Base-by-base conservation (phyloP, 2,888 invertebrate species). In the Andrena minutula region DNA sequence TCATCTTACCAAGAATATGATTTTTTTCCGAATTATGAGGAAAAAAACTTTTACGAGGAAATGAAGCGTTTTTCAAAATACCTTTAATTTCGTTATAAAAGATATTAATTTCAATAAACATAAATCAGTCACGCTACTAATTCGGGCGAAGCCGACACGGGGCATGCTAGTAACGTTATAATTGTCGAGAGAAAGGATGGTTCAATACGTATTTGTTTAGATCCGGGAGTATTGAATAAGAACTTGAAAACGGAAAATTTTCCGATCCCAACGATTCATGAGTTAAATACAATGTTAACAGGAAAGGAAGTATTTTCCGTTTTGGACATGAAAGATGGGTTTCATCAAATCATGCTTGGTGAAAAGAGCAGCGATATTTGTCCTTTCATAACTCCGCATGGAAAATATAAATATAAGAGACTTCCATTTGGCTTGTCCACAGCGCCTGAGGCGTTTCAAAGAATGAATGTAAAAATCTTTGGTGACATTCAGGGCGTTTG, bases 391-490 rank as follows among this genome's bases (percentile, higher is more conserved):
- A 49, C 49, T 0, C 49, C n/a, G 7, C n/a, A n/a, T 49, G 49
- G 49, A 1, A 49, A 49, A 7, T 49, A 49, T 49, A 49, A 49
- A 49, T 49, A 49, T 6, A 49, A 6, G n/a, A n/a, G 49, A n/a
- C n/a, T 49, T n/a, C 49, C 49, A n/a, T 49, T 49, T 49, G 49
- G n/a, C n/a, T n/a, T 49, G n/a, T 49, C 49, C 49, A 49, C n/a
- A 49, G 49, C 49, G 6, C n/a, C n/a, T n/a, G 49, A n/a, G 6
- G 7, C 7, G 49, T 49, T 49, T n/a, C 49, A 49, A 49, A 49
- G 49, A n/a, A 16, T 49, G n/a, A 49, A 49, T n/a, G 5, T n/a
- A 7, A n/a, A 16, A n/a, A 49, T 49, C 2, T 49, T 49, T 49
- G 49, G 49, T 49, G 49, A 49, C 49, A 49, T 49, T 49, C 0